Percentiles rank a stretch among this genome's conserved stretches.
These are phyloP conservation scores for Thunnus maccoyii DNA, from an alignment of 2,113 vertebrate species.

Conservation along the genomic window DNA sequence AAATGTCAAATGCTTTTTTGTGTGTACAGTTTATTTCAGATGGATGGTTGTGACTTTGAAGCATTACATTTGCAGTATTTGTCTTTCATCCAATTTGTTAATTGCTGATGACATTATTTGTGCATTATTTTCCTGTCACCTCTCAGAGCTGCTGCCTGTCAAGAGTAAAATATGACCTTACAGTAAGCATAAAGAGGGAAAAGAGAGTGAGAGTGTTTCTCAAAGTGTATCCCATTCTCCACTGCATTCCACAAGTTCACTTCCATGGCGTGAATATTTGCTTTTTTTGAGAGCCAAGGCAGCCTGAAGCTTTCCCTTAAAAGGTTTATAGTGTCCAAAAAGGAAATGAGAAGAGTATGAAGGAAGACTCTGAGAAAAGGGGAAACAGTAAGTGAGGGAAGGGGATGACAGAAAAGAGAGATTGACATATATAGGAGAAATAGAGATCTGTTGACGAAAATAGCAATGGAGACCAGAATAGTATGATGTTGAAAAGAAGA, in stretches of 20 bases:
- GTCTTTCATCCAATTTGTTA: conserved; percentile 11
- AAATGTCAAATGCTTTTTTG: conserved; percentile 38
- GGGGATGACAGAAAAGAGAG: neutral
- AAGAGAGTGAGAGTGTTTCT: conserved; percentile 1
- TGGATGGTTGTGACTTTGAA: conserved; percentile 33
- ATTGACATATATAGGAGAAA: neutral
- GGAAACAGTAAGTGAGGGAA: neutral
- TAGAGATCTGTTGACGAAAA: neutral
- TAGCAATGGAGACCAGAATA: neutral
- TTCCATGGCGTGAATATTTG: conserved; percentile 35
- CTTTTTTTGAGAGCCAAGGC: conserved; percentile 8
- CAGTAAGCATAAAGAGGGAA: conserved; percentile 14
- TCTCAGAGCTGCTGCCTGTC: neutral
- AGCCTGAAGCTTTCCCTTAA: conserved; percentile 37
- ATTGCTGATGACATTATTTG: conserved; percentile 38
- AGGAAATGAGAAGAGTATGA: conserved; percentile 16
- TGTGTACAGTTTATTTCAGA: conserved; percentile 10
- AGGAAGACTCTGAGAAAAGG: neutral
- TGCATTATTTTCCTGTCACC: neutral
- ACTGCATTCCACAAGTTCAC: conserved; percentile 32
- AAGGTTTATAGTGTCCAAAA: conserved; percentile 34
- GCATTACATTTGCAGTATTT: conserved; percentile 13
- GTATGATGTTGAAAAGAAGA: neutral
- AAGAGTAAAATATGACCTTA: conserved; percentile 16
- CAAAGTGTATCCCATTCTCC: conserved; percentile 16